A percentile compares a stretch with the other conserved stretches of the same genome.
Conservation (phyloP, 2,797 vertebrate species). For the Phoxinus dragarum region DNA sequence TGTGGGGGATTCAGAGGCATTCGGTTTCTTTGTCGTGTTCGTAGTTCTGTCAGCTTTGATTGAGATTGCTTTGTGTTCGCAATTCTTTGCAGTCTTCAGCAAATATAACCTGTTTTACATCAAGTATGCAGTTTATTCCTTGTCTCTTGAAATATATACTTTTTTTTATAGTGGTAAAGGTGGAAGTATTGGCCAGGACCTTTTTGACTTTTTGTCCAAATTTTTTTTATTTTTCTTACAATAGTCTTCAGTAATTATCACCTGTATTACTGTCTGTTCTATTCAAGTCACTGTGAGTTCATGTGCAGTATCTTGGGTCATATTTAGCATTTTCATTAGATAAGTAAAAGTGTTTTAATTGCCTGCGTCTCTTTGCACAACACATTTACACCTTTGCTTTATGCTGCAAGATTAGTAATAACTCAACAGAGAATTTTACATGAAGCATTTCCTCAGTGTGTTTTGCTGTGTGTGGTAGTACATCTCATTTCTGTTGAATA, state of each 20-base stretch:
- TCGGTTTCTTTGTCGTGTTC: constrained; percentile 27
- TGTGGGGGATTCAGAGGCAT: constrained; percentile 38
- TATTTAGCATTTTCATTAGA: constrained; percentile 4
- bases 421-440: constrained; percentile 74
- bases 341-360: constrained; percentile 38
- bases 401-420: constrained; percentile 71
- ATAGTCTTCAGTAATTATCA: not conserved
- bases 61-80: not conserved
- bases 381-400: constrained; percentile 70
- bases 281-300: not conserved
- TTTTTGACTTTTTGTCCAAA: not conserved
- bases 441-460: constrained; percentile 69
- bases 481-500: constrained; percentile 68
- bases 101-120: not conserved
- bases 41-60: not conserved
- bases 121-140: not conserved
- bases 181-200: not conserved
- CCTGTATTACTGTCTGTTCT: not conserved
- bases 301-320: not conserved
- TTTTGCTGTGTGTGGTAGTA: constrained; percentile 64
- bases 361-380: constrained; percentile 64
- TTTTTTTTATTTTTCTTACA: not conserved
- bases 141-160: not conserved
- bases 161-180: not conserved
- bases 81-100: not conserved